Evolutionary conservation across 2,888 invertebrate species (phyloP).

Genomic region (Thumatha senex): DNA sequence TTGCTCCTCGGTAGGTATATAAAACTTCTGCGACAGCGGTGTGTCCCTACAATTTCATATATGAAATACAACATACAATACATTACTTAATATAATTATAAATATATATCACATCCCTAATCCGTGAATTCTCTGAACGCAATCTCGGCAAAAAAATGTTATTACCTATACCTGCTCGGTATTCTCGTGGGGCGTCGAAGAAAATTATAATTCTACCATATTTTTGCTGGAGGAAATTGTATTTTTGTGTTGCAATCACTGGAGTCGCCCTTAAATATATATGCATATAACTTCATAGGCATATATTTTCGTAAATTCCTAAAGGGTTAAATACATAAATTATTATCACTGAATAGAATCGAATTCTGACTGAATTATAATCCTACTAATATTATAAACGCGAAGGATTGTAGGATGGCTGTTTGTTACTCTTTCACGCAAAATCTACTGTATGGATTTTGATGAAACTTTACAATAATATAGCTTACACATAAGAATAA

Average conservation of each 20-base stretch:
- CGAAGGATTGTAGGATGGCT: no score
- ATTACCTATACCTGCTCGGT: neutral
- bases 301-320: neutral
- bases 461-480: no score
- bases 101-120: neutral
- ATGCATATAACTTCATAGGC: no score
- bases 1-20: no score
- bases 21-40: no score
- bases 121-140: neutral
- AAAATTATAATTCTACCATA: neutral
- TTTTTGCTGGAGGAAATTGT: neutral
- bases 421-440: no score
- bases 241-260: neutral
- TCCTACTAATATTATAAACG: no score
- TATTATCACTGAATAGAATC: slow-evolving; percentile 3
- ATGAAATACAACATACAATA: no score
- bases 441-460: no score
- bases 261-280: neutral
- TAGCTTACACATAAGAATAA: no score
- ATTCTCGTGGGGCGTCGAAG: neutral
- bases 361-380: slow-evolving; percentile 10
- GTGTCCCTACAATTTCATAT: no score
- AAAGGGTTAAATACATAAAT: neutral
- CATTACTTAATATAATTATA: no score
- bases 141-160: neutral